Base-by-base conservation (phyloP, 2,888 invertebrate genomes). In the Nemoura dubitans region DNA sequence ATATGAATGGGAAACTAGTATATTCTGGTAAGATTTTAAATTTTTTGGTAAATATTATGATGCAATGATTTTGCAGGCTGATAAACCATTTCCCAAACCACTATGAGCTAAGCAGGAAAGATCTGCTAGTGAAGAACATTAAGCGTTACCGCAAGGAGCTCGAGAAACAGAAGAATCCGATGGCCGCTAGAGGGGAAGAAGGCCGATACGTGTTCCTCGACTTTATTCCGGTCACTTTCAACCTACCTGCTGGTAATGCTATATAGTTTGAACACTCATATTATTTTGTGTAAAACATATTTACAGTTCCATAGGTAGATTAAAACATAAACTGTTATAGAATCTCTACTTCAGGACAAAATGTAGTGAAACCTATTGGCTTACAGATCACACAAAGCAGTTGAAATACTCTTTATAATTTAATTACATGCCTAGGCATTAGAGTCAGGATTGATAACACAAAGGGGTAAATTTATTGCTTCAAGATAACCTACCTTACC, bases 51-150 rank as follows among this genome's bases (percentile, higher is more conserved):
- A 76, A 36, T 6, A 36, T n/a, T n/a, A 36, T 6, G 3, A 10
- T 26, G 77, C 80, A 27, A 43, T 88, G 80, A 84, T 83, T 87
- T 89, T 90, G 85, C 89, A 96, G 96, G 92, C 94, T 97, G 86
- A 97, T 98, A 88, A 98, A 98, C 92, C 98, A 99, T 91, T 99
- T 98, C 91, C 98, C 98, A 0, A 99, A 98, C 92, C 98, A 98
- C 91, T 97, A 98, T 90, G 98, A 99, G 91, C 92, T 99, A 86
- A 98, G 98, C 0, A 93, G 99, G 21, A 99, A 99, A 92, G 99
- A 99, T 93, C 93, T 99, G 86, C 93, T 99, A 89, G 98, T 99
- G 84, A 98, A 98, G 92, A 98, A 99, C 91, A 98, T 99, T 83
- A 98, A 98, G 91, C 93, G 98, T 36, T 99, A 98, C 91, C 93